phyloP scores from a whole-genome alignment of 2,113 vertebrate species.

The Gobio gobio region DNA sequence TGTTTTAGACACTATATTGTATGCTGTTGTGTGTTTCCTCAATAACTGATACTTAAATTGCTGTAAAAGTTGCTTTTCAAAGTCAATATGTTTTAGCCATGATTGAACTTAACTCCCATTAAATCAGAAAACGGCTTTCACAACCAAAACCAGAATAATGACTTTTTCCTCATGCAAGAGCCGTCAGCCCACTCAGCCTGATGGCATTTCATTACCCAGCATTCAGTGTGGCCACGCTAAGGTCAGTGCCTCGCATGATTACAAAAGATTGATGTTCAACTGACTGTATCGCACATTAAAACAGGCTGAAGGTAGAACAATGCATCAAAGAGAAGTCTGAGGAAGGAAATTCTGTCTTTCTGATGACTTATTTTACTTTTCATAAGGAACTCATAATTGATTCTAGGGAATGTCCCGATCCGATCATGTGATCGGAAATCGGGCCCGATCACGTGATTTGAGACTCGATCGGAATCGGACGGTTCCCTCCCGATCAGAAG shows the following conservation, averaged over 20 bases:
- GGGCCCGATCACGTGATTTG: too few relatives aligned
- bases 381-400: neutral
- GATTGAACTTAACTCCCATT: slow-evolving; percentile 54
- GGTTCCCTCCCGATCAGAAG: too few relatives aligned
- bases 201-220: slow-evolving; percentile 73
- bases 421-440: too few relatives aligned
- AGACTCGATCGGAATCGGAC: too few relatives aligned
- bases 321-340: slow-evolving; percentile 60
- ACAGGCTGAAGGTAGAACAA: slow-evolving; percentile 60
- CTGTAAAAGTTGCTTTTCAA: neutral
- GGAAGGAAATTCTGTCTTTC: neutral
- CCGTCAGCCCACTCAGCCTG: slow-evolving; percentile 69
- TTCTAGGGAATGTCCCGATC: too few relatives aligned
- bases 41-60: neutral
- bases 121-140: slow-evolving; percentile 50
- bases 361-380: neutral
- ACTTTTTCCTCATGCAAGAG: slow-evolving; percentile 68
- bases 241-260: slow-evolving; percentile 67
- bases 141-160: slow-evolving; percentile 67
- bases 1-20: neutral
- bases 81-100: slow-evolving; percentile 16
- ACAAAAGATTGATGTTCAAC: slow-evolving; percentile 72
- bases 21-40: neutral
- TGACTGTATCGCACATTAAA: slow-evolving; percentile 69
- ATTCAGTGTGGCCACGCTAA: slow-evolving; percentile 65